These are phyloP conservation scores for Neuroterus valhalla DNA, from an alignment of 1,140 invertebrate genomes.

Conservation along the genomic window DNA sequence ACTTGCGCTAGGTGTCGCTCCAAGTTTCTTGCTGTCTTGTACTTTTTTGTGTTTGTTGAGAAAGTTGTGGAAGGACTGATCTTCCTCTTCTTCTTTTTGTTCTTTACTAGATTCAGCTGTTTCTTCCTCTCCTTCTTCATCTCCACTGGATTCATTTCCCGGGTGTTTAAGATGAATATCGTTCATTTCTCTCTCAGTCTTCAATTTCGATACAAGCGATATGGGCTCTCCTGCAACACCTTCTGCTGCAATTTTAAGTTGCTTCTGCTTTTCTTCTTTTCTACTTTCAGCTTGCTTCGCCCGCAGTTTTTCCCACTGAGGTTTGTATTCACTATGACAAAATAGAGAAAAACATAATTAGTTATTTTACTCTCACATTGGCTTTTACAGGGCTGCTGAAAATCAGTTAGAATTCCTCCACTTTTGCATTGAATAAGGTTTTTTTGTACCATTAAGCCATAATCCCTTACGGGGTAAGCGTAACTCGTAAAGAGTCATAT, in stretches of 20 bases:
- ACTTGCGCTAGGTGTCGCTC: conserved; percentile 47
- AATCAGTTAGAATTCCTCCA: too few relatives aligned
- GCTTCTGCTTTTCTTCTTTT: conserved; percentile 68
- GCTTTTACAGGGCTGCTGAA: too few relatives aligned
- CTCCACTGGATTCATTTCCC: conserved; percentile 83
- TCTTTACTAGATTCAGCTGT: conserved; percentile 40
- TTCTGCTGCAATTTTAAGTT: conserved; percentile 63
- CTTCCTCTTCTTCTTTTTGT: conserved; percentile 61
- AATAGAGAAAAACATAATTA: conserved; percentile 30
- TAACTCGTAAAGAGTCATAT: too few relatives aligned
- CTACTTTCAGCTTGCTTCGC: conserved; percentile 75
- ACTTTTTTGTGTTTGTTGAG: conserved; percentile 61
- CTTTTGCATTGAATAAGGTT: too few relatives aligned
- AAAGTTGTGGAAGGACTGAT: conserved; percentile 64
- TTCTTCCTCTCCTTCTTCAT: conserved; percentile 81
- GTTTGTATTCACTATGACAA: conserved; percentile 81
- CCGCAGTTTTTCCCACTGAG: conserved; percentile 82
- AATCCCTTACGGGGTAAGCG: too few relatives aligned
- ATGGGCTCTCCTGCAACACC: conserved; percentile 61
- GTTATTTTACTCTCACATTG: too few relatives aligned
- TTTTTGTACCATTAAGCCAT: too few relatives aligned
- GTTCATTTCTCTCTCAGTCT: conserved; percentile 77
- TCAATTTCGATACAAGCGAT: conserved; percentile 75
- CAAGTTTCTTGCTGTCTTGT: conserved; percentile 50
- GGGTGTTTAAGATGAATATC: conserved; percentile 83